Base-by-base conservation (phyloP, 2,797 vertebrate genomes). In the Acridotheres tristis region DNA sequence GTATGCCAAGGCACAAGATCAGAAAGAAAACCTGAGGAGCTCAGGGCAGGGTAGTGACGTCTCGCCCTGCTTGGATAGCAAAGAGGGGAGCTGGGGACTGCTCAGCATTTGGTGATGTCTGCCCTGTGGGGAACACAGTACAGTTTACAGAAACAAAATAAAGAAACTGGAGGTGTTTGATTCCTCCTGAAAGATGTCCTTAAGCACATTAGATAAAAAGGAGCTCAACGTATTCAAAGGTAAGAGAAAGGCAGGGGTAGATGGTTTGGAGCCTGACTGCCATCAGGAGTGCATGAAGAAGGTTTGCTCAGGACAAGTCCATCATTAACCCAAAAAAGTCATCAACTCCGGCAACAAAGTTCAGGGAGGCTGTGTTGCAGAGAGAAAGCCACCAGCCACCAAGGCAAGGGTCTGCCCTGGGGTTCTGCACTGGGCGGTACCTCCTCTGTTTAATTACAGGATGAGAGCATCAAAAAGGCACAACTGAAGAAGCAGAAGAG, bases 271-370 rank as follows among this genome's bases (percentile, higher is more conserved):
- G 36, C 34, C 61, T 59, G 26, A 11, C 14, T 26, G n/a, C 22
- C 2, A 1, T 0, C 43, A 42, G 13, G 17, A 80, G 14, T 4
- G 1, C 1, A 1, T 21, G 38, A 68, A 2, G 3, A 88, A 71
- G 65, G 18, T 55, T 90, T 5, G 1, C 29, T 43, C 34, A 67
- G 76, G 23, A 58, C 19, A 45, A 54, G 34, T 42, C 40, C 13
- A 3, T 66, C 48, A 16, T 83, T 62, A 57, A 45, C 30, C 27
- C 0, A 0, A n/a, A 59, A 34, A 57, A 23, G 32, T 6, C 71
- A 84, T 29, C 59, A n/a, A 9, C 29, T 26, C 34, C 43, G 59
- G n/a, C 29, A 62, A 16, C 38, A 38, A 43, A 62, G 42, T 38
- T 77, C 34, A 80, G 45, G 42, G 50, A 85, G 30, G 38, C 26